Percentiles rank a stretch among this genome's conserved stretches.
These are phyloP conservation scores for Oxyruncus cristatus DNA, from an alignment of 2,113 vertebrate species.

Conservation along the genomic window DNA sequence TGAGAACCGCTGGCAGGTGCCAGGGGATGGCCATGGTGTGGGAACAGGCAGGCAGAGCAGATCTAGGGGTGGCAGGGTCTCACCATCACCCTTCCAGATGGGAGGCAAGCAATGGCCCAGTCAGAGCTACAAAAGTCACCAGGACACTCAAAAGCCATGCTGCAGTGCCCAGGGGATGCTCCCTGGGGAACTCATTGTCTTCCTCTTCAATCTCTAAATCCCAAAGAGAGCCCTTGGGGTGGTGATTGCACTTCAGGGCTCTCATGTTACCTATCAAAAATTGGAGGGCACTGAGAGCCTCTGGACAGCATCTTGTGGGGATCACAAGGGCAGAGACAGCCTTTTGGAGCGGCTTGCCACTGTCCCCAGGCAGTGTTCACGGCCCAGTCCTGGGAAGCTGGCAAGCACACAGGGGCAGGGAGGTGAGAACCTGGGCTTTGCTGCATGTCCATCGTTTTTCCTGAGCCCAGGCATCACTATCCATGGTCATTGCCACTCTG, in stretches of 20 bases:
- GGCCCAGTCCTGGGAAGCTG: neutral
- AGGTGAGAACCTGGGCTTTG: neutral
- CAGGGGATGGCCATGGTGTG: neutral
- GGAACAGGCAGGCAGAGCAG: neutral
- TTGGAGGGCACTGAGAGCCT: neutral
- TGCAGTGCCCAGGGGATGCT: neutral
- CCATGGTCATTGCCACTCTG: fast-evolving
- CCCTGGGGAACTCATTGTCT: no score
- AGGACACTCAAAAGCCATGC: fast-evolving
- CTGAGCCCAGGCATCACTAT: fast-evolving
- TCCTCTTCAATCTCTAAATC: neutral
- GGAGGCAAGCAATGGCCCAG: neutral
- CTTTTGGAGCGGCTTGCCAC: neutral
- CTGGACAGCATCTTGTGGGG: neutral
- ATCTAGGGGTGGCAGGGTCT: neutral
- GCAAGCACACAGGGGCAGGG: neutral
- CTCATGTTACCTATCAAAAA: neutral
- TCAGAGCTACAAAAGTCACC: neutral
- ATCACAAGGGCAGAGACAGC: neutral
- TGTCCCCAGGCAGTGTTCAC: neutral
- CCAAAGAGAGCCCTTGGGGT: neutral
- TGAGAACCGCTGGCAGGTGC: neutral
- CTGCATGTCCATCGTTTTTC: neutral
- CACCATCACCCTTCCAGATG: neutral
- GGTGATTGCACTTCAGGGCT: neutral